Base-by-base conservation (phyloP, 2,113 vertebrate species). In the Glareola pratincola region DNA sequence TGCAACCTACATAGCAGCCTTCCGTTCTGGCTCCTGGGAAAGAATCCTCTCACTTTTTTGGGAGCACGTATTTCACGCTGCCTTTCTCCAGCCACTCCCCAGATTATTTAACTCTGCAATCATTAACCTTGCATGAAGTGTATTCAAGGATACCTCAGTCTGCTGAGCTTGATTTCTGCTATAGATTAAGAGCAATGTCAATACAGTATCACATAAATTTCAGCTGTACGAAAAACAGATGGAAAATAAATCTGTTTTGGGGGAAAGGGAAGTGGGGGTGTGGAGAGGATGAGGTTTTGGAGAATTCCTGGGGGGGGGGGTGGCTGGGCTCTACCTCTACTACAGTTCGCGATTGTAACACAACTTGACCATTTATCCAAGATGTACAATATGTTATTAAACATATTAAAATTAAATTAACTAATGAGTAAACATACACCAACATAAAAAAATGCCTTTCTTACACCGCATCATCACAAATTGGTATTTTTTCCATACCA, bases 1-100 rank as follows among this genome's bases (percentile, higher is more conserved):
- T 30, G 27, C 67, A 66, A 24, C 34, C 67, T 48, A 14, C n/a
- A 5, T 1, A 32, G 37, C 4, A 77, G 88, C 62, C 29, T 91
- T 34, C 51, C 48, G 67, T 39, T 30, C 53, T n/a, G 67, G 43
- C 41, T 90, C 14, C 34, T 34, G 62, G 10, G 12, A 16, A 76
- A 27, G 74, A 77, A 78, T 18, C 43, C 47, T 53, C 79, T 20
- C 66, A 3, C 2, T 5, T 23, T 75, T 87, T 48, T 7, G 5
- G 48, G 20, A 85, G 47, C 37, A 30, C 0, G 0, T 3, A 63
- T 26, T 41, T 59, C 59, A 47, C 5, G 1, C 5, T 7, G 48
- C 59, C 3, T 54, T 69, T 53, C 57, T 64, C 16, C 48, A 3
- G 14, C 43, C 63, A 7, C 51, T 85, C 41, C 34, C 37, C 20